A percentile compares a stretch with the other conserved stretches of the same genome.
Evolutionary conservation across 2,797 vertebrate species (phyloP).

Genomic region (Rachycentron canadum): DNA sequence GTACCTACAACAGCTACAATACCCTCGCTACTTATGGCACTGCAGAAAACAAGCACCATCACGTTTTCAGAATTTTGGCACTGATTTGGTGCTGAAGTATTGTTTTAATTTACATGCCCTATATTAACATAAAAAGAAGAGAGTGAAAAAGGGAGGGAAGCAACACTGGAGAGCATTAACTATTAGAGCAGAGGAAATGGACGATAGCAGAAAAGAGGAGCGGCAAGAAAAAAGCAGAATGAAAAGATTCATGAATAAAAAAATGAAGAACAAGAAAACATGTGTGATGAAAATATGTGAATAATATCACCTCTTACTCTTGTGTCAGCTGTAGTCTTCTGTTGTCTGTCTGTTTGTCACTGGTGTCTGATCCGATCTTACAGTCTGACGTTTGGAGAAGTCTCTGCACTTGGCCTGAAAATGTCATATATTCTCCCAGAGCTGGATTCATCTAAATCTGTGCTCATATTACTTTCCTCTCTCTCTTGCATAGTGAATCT

Average conservation of each 20-base stretch:
- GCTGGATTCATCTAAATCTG: slow-evolving; percentile 38
- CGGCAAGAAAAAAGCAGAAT: background rate
- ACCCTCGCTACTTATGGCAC: too few species aligned
- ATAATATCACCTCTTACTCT: slow-evolving; percentile 1
- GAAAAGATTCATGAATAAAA: slow-evolving; percentile 26
- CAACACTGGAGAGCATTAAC: background rate
- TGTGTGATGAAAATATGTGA: background rate
- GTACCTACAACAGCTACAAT: too few species aligned
- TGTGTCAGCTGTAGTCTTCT: slow-evolving; percentile 10
- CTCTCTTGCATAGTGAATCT: slow-evolving; percentile 24
- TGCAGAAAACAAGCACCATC: too few species aligned
- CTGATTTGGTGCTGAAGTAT: too few species aligned
- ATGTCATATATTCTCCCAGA: slow-evolving; percentile 34
- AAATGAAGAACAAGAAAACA: background rate
- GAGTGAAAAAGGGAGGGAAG: background rate
- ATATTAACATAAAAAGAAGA: too few species aligned
- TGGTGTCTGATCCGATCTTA: slow-evolving; percentile 23
- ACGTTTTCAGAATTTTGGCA: too few species aligned
- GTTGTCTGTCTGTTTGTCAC: background rate
- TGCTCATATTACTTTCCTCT: slow-evolving; percentile 37
- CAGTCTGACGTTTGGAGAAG: slow-evolving; percentile 10
- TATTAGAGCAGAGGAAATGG: background rate
- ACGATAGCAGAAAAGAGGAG: background rate
- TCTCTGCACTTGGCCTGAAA: slow-evolving; percentile 41
- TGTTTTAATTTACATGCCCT: too few species aligned